Evolutionary conservation across 37 sponge, comb jelly and placozoan species (phyloP), one percentile per base, ranked within the genome.

Genomic region (Corticium candelabrum): DNA sequence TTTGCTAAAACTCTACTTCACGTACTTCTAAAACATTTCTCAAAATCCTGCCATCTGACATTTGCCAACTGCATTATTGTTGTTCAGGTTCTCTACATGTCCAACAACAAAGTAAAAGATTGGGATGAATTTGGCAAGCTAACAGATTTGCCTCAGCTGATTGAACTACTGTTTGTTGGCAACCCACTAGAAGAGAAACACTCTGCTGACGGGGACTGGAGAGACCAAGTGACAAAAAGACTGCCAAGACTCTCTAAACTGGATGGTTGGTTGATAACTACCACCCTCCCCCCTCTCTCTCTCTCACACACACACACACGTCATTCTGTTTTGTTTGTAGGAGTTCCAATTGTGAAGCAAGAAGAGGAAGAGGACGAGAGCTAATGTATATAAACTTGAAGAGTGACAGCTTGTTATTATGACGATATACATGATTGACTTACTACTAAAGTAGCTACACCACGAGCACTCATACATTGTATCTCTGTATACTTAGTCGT

Each of bases 141-240:
- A 69, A 84, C 86, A 15, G 99, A 97, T 79, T 81, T 97, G 38
- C 90, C 89, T 0, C 56, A 75, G 39, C 78, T 97, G 39, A 92
- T 89, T 39, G 93, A 94, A 27, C 82, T 97, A 34, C 83, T 89
- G 39, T 91, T 97, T 94, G 99, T 97, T 38, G 94, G 94, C 41
- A 97, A 97, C 78, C 98, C 98, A 4, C 75, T 97, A n/a, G 90
- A 93, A 67, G 98, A 97, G 83, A 97, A 94, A 67, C 92, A 94
- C 82, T 78, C 84, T 3, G 40, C 80, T 40, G 98, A 97, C 27
- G 85, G 85, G 15, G 91, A 88, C 71, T 97, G 98, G 98, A 82
- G 95, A 38, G 90, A 90, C 27, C 85, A 91, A 69, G 95, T 91
- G 0, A 67, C 77, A 37, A 89, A 85, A 75, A 78, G 90, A 68